Evolutionary conservation across 1,140 invertebrate species (phyloP), one percentile per base, ranked within the genome.

Genomic region (Homarus americanus): DNA sequence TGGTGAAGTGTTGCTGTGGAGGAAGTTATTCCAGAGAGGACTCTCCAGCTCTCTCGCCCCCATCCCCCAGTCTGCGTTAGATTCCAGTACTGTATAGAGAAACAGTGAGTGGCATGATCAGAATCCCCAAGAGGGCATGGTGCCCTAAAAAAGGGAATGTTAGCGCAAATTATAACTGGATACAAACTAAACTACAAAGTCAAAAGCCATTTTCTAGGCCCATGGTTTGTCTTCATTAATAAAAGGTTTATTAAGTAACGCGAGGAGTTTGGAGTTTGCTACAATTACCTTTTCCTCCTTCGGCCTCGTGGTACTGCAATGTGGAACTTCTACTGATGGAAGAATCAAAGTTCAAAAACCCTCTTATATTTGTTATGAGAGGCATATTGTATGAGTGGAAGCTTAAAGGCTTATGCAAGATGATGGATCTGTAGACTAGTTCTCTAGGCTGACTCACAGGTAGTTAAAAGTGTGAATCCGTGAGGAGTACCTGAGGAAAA

Each of bases 341-440:
- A 90, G 82, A 90, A 90, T 90, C 88, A 90, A 90, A 90, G 88
- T 90, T 90, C 88, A 90, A 90, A n/a, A 90, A 63, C 72, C 80
- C 76, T 82, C 58, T 88, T 90, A 38, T 83, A 79, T 78, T 53
- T 82, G 53, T 83, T 76, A 83, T 90, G 72, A 83, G 88, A 83
- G 82, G 72, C 66, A 90, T 73, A 41, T 73, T 90, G 69, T 90
- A 73, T 75, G 84, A 87, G 72, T 90, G 58, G 49, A 83, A 40
- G 49, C 41, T 58, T 49, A 58, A 63, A 75, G 87, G 40, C 36
- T 73, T 49, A 63, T 58, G 72, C 79, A 78, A 83, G 79, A 76
- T 75, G 69, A 78, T 76, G 80, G 88, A 90, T 90, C 88, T 90
- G 80, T 83, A 76, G 88, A 90, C 80, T 90, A 84, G 88, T 83